phyloP scores from a whole-genome alignment of 2,113 vertebrate genomes.

The human region DNA sequence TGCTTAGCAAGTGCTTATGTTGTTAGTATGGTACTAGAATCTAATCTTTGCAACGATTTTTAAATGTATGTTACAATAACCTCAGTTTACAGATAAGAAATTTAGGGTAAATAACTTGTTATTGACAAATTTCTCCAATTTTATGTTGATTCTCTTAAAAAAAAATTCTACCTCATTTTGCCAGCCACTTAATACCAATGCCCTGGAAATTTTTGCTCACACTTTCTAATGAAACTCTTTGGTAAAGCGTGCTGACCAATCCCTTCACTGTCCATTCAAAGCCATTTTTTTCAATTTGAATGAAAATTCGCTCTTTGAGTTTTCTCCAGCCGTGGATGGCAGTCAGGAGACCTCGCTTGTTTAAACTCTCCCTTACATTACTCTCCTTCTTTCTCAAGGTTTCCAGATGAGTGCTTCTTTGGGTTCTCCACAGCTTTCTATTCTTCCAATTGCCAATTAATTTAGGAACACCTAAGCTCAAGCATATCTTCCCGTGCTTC shows the following conservation, averaged over 20 bases:
- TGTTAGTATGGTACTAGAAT: background rate
- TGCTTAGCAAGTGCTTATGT: background rate
- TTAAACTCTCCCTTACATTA: background rate
- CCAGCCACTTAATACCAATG: background rate
- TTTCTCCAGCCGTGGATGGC: background rate
- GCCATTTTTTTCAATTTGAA: background rate
- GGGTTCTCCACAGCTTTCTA: background rate
- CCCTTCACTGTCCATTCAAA: background rate
- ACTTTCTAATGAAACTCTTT: background rate
- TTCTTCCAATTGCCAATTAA: background rate
- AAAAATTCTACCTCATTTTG: background rate
- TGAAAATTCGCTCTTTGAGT: background rate
- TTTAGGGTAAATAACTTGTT: background rate
- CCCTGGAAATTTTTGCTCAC: background rate
- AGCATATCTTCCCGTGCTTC: background rate
- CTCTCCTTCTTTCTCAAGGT: background rate
- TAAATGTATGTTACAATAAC: background rate
- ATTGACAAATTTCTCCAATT: background rate
- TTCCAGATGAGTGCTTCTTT: background rate
- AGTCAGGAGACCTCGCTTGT: background rate
- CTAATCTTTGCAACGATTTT: background rate
- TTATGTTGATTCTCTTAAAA: background rate
- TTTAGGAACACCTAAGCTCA: background rate
- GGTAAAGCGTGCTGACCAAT: background rate
- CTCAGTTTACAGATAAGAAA: background rate